Percentiles rank a stretch among this genome's conserved stretches.
phyloP scores from a whole-genome alignment of 2,113 vertebrate genomes.

The Erythrolamprus reginae region DNA sequence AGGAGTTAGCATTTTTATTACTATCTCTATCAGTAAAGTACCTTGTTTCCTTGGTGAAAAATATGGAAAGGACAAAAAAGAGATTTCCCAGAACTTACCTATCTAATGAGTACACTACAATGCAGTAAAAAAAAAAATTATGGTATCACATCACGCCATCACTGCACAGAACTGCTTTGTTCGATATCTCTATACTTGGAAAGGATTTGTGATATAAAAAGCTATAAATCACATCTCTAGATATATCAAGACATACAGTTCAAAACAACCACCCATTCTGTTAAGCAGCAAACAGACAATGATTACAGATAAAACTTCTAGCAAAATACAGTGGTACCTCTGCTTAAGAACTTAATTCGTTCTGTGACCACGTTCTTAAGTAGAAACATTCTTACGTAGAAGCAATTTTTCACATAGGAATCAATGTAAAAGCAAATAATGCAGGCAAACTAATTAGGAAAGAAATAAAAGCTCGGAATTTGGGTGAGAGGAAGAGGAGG shows the following conservation, averaged over 20 bases:
- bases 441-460: too few relatives aligned
- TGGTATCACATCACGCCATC: not conserved
- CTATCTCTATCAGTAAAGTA: not conserved
- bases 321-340: too few relatives aligned
- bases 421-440: too few relatives aligned
- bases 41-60: not conserved
- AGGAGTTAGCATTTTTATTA: not conserved
- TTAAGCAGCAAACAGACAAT: not conserved
- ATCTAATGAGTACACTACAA: not conserved
- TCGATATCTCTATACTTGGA: not conserved
- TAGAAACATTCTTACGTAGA: too few relatives aligned
- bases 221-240: not conserved
- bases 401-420: too few relatives aligned
- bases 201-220: not conserved
- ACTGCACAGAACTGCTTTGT: not conserved
- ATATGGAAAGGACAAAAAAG: not conserved
- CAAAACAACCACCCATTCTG: not conserved
- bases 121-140: not conserved
- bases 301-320: not conserved
- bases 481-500: too few relatives aligned
- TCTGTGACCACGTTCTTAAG: too few relatives aligned
- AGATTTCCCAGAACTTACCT: not conserved
- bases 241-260: not conserved
- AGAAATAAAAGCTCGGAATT: too few relatives aligned
- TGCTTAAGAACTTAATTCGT: too few relatives aligned